Evolutionary conservation across 2,888 invertebrate species (phyloP).

Genomic region (Idaea straminata): DNA sequence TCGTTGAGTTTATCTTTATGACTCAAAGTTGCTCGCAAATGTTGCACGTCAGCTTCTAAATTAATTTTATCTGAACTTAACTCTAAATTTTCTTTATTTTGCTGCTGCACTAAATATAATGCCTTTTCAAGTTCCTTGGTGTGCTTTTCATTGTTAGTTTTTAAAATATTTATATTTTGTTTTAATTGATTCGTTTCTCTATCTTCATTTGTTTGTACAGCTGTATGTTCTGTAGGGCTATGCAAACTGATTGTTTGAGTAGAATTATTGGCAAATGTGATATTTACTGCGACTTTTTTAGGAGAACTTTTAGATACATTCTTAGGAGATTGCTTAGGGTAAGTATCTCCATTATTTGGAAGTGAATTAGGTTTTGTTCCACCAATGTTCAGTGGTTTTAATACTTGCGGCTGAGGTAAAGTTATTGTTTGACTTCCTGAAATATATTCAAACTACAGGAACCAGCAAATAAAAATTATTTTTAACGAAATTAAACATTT

Average conservation of each 20-base stretch:
- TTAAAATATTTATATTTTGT: constrained; percentile 34
- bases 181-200: constrained; percentile 34
- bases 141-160: constrained; percentile 39
- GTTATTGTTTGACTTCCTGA: constrained; percentile 61
- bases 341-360: constrained; percentile 14
- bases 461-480: neutral
- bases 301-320: constrained; percentile 7
- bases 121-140: constrained; percentile 59
- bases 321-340: constrained; percentile 7
- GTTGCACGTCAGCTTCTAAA: constrained; percentile 50
- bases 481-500: neutral
- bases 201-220: constrained; percentile 54
- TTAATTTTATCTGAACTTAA: constrained; percentile 59
- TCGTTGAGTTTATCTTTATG: constrained; percentile 52
- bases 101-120: constrained; percentile 53
- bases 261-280: neutral
- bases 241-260: neutral
- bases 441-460: constrained; percentile 26
- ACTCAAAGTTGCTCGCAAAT: constrained; percentile 44
- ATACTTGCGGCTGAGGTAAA: constrained; percentile 49
- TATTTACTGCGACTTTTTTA: neutral
- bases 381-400: constrained; percentile 31
- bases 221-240: constrained; percentile 29
- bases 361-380: constrained; percentile 20
- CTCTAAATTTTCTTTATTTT: constrained; percentile 50